phyloP scores from a whole-genome alignment of 2,888 invertebrate species.

The Peribatodes rhomboidaria region DNA sequence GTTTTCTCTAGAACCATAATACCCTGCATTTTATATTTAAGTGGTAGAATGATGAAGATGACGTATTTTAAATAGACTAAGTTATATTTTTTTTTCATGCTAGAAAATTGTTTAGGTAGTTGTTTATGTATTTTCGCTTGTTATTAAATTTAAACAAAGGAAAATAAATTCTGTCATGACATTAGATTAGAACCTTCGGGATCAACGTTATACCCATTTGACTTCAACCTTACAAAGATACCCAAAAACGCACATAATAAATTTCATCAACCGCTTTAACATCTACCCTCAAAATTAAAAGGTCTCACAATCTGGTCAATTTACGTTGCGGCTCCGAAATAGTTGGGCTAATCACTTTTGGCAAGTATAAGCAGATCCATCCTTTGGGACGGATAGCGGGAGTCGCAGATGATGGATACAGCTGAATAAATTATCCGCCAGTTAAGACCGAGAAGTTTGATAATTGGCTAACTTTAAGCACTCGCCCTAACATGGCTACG shows the following conservation, averaged over 20 bases:
- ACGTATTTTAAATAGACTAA: background rate
- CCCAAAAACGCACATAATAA: slow-evolving; percentile 34
- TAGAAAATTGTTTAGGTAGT: background rate
- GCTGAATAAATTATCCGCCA: slow-evolving; percentile 72
- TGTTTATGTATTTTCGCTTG: background rate
- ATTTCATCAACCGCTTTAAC: slow-evolving; percentile 37
- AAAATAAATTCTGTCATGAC: background rate
- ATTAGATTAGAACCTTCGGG: background rate
- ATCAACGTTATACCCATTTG: slow-evolving; percentile 4
- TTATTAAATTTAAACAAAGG: background rate
- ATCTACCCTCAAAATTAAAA: slow-evolving; percentile 35
- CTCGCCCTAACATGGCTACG: slow-evolving; percentile 46
- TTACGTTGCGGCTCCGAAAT: slow-evolving; percentile 51
- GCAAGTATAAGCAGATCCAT: slow-evolving; percentile 62
- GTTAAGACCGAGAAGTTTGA: slow-evolving; percentile 61
- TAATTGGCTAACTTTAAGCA: slow-evolving; percentile 55
- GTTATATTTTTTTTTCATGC: background rate
- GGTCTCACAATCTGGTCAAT: slow-evolving; percentile 47
- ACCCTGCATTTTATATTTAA: slow-evolving; percentile 9
- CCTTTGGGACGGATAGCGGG: slow-evolving; percentile 65
- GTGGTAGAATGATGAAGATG: too few relatives aligned
- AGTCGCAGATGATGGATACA: slow-evolving; percentile 66
- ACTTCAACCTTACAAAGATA: slow-evolving; percentile 1
- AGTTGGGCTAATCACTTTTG: slow-evolving; percentile 65
- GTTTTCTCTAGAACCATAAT: slow-evolving; percentile 26